Evolutionary conservation across 2,888 invertebrate species (phyloP), one percentile per base, ranked within the genome.

Genomic region (Creontiades dilutus): DNA sequence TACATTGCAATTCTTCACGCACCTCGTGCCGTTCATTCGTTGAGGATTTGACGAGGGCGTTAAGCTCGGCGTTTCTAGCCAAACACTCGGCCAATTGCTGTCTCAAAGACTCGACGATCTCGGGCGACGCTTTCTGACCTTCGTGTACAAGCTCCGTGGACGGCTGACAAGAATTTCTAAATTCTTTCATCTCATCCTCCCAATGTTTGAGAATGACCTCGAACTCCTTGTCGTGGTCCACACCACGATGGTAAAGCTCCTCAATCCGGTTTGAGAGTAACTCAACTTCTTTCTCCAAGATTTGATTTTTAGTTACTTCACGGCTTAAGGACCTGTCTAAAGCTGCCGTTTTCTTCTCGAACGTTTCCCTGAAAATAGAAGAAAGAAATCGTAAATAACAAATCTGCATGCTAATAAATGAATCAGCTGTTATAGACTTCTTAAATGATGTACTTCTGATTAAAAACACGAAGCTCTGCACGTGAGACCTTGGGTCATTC

Each of bases 221-320:
- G 23, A 86, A 68, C 55, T 90, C 91, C 28, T 81, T 48, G 11
- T 89, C 85, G 75, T 89, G 89, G 14, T 37, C 68, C 16, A 89
- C 16, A 55, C 85, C 89, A 2, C 89, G 85, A 55, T 89, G 86
- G 37, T 61, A 82, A 19, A 91, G 75, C 76, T 90, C 90, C 76
- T 80, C 47, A 13, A 90, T 28, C 14, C 91, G 87, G 52, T 61
- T 23, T 5, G 81, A 90, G 37, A 90, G 80, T n/a, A 84, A 14
- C 48, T 89, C 86, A 47, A 90, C 68, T n/a, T 90, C 90, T n/a
- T 91, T 89, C 46, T 90, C 90, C 19, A 88, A 52, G 52, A 61
- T 47, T 23, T 23, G 76, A 46, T 85, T 90, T 57, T 47, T 91
- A 76, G 89, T 52, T 19, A 76, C 89, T 81, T 48, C 88, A 2